These are phyloP conservation scores for Masnerella sp. DNA, from an alignment of 2,888 invertebrate species.

Conservation along the genomic window DNA sequence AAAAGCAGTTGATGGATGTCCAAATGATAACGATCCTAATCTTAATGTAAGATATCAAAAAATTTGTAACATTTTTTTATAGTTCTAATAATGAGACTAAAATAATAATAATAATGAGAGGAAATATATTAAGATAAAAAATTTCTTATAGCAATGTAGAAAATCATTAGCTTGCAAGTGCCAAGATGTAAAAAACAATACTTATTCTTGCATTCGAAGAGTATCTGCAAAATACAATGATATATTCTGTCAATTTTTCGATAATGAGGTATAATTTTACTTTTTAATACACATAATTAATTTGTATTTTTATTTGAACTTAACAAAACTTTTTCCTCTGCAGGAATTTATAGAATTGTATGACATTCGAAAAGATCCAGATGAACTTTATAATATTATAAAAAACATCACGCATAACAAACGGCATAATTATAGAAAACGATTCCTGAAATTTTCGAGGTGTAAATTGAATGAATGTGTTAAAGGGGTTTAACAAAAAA, in stretches of 20 bases:
- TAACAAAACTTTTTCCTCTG: constrained; percentile 1
- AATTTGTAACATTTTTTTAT: too few species aligned
- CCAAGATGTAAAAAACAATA: constrained; percentile 90
- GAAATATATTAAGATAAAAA: neutral
- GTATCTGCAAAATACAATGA: constrained; percentile 80
- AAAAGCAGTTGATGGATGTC: constrained; percentile 82
- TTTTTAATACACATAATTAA: neutral
- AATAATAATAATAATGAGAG: neutral
- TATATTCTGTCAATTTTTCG: constrained; percentile 83
- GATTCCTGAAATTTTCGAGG: too few species aligned
- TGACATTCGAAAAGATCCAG: constrained; percentile 84
- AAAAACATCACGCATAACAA: too few species aligned
- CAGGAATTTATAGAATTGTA: constrained; percentile 89
- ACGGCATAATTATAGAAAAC: too few species aligned
- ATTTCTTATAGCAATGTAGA: constrained; percentile 32
- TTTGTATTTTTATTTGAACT: too few species aligned
- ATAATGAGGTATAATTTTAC: constrained; percentile 79
- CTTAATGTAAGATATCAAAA: constrained; percentile 81
- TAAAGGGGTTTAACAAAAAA: too few species aligned
- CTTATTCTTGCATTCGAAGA: constrained; percentile 87
- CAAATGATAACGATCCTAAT: constrained; percentile 81
- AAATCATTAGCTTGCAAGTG: constrained; percentile 85
- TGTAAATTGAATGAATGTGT: too few species aligned
- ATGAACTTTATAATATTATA: constrained; percentile 83
- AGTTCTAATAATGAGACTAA: neutral